Conservation (phyloP, 2,113 vertebrate genomes). For the Oncorhynchus clarkii region DNA sequence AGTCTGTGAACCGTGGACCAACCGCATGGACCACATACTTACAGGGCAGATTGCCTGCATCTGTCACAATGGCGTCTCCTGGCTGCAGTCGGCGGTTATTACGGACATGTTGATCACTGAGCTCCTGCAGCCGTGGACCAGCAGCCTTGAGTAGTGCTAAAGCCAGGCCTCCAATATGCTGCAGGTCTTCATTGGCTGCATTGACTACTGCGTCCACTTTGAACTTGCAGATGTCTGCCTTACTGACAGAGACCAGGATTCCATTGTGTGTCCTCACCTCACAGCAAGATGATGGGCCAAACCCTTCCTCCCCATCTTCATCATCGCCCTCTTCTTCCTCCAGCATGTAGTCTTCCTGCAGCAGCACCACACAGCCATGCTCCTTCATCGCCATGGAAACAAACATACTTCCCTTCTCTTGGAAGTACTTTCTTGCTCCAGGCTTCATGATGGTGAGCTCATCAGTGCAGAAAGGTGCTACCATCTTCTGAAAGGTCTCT, state of each 20-base stretch:
- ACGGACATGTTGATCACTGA: constrained; percentile 63
- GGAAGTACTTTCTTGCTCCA: constrained; percentile 77
- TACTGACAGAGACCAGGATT: constrained; percentile 67
- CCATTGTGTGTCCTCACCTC: constrained; percentile 58
- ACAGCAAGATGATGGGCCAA: constrained; percentile 18
- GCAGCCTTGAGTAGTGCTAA: constrained; percentile 68
- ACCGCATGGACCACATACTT: constrained; percentile 81
- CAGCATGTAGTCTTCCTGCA: constrained; percentile 57
- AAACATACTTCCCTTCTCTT: constrained; percentile 40
- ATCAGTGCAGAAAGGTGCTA: constrained; percentile 51
- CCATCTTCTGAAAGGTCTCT: constrained; percentile 39
- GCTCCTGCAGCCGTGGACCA: constrained; percentile 75
- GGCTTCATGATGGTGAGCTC: constrained; percentile 73
- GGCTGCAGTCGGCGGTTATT: constrained; percentile 36
- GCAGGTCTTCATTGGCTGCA: constrained; percentile 78
- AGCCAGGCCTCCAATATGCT: constrained; percentile 75
- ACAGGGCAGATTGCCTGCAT: constrained; percentile 74
- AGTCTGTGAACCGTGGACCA: constrained; percentile 71
- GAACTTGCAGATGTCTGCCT: constrained; percentile 70
- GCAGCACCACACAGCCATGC: constrained; percentile 68
- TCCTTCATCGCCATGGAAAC: constrained; percentile 51
- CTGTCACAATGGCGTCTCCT: constrained; percentile 56
- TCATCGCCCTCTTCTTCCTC: constrained; percentile 32
- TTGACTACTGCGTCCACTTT: constrained; percentile 81
- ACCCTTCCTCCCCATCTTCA: neutral